A percentile compares a stretch with the other conserved stretches of the same genome.
phyloP scores from a whole-genome alignment of 2,797 vertebrate genomes.

The Macrochelys suwanniensis region DNA sequence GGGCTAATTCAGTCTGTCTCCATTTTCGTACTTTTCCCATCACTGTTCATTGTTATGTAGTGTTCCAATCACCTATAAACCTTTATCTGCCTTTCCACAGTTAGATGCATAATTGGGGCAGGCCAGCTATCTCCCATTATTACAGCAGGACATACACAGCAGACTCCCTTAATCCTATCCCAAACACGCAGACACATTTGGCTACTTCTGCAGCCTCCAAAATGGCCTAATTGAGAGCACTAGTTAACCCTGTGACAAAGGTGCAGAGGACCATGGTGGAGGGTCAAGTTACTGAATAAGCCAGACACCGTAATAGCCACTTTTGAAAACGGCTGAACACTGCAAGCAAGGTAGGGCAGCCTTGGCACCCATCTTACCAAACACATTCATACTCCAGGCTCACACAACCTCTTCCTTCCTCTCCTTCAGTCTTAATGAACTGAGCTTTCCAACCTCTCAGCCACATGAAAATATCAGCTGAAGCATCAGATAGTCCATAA shows the following conservation, averaged over 20 bases:
- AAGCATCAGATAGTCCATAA: not conserved
- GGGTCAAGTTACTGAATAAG: not conserved
- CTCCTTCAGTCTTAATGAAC: not conserved
- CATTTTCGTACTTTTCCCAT: not conserved
- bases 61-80: not conserved
- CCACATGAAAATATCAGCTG: rapidly evolving
- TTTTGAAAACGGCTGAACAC: not conserved
- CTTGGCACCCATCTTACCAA: not conserved
- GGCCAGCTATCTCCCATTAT: not conserved
- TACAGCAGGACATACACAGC: not conserved
- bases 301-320: not conserved
- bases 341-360: not conserved
- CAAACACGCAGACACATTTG: not conserved
- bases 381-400: not conserved
- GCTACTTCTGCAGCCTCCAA: not conserved
- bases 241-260: not conserved
- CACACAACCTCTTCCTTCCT: not conserved
- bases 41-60: not conserved
- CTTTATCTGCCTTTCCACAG: not conserved
- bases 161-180: not conserved
- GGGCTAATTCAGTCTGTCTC: not conserved
- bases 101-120: too few relatives aligned
- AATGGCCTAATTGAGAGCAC: not conserved
- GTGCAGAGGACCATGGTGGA: not conserved
- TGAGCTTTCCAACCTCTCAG: not conserved